These are phyloP conservation scores for Pseudomyrmex sp. DNA, from an alignment of 1,140 invertebrate genomes.

Conservation along the genomic window DNA sequence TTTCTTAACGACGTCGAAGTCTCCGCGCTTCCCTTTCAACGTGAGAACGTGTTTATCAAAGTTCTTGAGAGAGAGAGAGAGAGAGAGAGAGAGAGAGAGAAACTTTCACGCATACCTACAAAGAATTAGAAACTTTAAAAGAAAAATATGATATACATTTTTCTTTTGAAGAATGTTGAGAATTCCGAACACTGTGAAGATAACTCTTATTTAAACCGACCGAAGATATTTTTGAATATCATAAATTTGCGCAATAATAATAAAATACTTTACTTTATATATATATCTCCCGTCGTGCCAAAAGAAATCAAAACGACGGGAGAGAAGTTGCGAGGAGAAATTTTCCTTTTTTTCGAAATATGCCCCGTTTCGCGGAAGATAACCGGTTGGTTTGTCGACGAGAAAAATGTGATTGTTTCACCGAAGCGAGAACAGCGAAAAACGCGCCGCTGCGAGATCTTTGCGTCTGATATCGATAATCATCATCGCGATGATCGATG, in stretches of 20 bases:
- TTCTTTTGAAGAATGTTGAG: not conserved
- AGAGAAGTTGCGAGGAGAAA: slow-evolving; percentile 1
- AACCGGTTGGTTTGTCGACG: not conserved
- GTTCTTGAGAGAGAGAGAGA: not conserved
- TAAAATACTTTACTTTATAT: slow-evolving; percentile 9
- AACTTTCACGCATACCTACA: slow-evolving; percentile 21
- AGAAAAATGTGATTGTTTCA: slow-evolving; percentile 13
- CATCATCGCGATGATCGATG: slow-evolving; percentile 35
- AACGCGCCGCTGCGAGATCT: slow-evolving; percentile 10
- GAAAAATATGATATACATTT: not conserved
- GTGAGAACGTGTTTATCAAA: not conserved
- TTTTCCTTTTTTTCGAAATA: not conserved
- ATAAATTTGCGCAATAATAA: not conserved
- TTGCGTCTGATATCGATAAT: slow-evolving; percentile 23
- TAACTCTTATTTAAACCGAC: no score
- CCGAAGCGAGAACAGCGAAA: not conserved
- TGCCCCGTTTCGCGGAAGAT: slow-evolving; percentile 8
- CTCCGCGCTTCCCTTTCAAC: slow-evolving; percentile 19
- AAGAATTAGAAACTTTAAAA: not conserved
- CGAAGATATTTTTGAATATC: not conserved
- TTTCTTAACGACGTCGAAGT: slow-evolving; percentile 34
- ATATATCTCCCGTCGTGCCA: not conserved
- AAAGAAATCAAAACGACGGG: not conserved
- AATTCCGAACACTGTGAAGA: no score
- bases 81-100: not conserved